Conservation (phyloP, 2,113 vertebrate species). For the Cyprinus carpio region DNA sequence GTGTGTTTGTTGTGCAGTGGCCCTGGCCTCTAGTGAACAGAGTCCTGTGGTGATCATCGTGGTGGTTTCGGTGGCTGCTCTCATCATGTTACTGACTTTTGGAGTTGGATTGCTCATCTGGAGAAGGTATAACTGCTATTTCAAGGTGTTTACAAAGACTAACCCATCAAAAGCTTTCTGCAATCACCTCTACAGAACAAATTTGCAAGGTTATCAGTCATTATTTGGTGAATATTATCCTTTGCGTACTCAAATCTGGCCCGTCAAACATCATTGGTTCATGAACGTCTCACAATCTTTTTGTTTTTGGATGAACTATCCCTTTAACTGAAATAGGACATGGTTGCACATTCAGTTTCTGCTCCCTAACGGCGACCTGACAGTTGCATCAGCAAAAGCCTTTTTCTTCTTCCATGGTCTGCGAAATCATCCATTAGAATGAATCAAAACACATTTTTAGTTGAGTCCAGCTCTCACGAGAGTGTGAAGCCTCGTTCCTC, state of each 20-base stretch:
- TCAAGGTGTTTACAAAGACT: background rate
- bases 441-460: constrained; percentile 23
- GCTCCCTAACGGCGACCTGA: background rate
- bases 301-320: background rate
- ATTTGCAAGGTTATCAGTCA: background rate
- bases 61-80: constrained; percentile 80
- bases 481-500: background rate
- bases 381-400: constrained; percentile 13
- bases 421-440: constrained; percentile 27
- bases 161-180: background rate
- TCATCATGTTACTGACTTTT: constrained; percentile 82
- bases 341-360: background rate
- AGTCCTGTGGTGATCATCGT: constrained; percentile 81
- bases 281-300: background rate
- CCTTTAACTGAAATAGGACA: background rate
- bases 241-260: background rate
- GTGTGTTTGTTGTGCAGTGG: constrained; percentile 70
- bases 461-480: background rate
- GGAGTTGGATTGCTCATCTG: constrained; percentile 80
- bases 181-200: background rate
- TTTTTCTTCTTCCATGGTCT: constrained; percentile 29
- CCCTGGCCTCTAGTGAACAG: constrained; percentile 85
- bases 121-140: constrained; percentile 77
- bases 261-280: background rate
- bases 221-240: background rate